Base-by-base conservation (phyloP, 1,140 invertebrate species). In the Chrysoperla carnea region DNA sequence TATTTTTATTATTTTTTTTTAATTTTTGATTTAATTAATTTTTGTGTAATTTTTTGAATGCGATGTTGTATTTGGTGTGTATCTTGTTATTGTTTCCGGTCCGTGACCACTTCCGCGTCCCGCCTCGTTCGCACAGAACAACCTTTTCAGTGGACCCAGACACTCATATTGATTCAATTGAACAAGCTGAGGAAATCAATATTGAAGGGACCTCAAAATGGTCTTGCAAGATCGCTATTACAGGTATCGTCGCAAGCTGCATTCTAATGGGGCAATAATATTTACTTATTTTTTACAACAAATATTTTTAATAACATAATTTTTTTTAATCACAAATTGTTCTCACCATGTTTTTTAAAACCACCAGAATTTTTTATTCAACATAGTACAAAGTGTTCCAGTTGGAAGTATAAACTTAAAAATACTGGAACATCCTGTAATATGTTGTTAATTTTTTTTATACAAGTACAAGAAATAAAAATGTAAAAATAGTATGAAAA, bases 131-230 rank as follows among this genome's bases (percentile, higher is more conserved):
- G 45, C 59, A 58, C 71, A 92, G 88, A 81, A 84, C 80, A 72
- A 93, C 89, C 68, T 94, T 95, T 81, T 78, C 78, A 76, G 84
- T 96, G 75, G 90, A 96, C 72, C 88, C 92, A 68, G 92, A 95
- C 71, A 93, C 88, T 66, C 94, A 98, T 76, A 89, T 92, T 73
- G 93, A 96, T 75, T 89, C 89, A 67, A 81, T 97, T 70, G 92
- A 96, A 72, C 85, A 92, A 68, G 91, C 93, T 53, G 91, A 98
- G 73, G 78, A 83, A 70, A 82, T 85, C 68, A 94, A 97, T 69
- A 84, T 98, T 63, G 95, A 98, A 72, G 95, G 95, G 67, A 98
- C 92, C 58, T 96, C 92, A 61, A 98, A 98, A 74, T 99, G 94
- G 94, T 96, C 92, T 66, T 95, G 92, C 76, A 98, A 98, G 81